Percentiles rank a stretch among this genome's conserved stretches.
Conservation (phyloP, 2,888 invertebrate genomes). For the Acrocera orbiculus region DNA sequence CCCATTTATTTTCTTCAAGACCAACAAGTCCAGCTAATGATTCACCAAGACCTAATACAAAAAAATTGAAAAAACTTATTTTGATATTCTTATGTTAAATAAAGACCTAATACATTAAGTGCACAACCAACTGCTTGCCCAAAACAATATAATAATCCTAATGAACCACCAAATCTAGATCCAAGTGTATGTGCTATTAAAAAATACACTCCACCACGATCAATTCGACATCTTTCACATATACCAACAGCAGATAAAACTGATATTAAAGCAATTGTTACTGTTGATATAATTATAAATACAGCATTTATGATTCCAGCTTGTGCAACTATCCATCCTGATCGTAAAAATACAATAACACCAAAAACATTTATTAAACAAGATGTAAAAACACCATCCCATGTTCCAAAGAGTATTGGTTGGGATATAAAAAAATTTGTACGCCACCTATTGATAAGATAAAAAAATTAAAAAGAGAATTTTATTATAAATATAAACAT, state of each 20-base stretch:
- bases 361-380: slow-evolving; percentile 96
- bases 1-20: slow-evolving; percentile 53
- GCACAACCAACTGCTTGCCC: slow-evolving; percentile 95
- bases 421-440: slow-evolving; percentile 92
- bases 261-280: slow-evolving; percentile 76
- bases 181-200: slow-evolving; percentile 86
- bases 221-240: slow-evolving; percentile 84
- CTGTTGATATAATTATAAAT: slow-evolving; percentile 66
- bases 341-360: slow-evolving; percentile 91
- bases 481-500: not conserved
- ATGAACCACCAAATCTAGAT: slow-evolving; percentile 78
- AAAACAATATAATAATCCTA: slow-evolving; percentile 89
- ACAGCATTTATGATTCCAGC: slow-evolving; percentile 68
- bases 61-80: no score
- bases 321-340: slow-evolving; percentile 94
- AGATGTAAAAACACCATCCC: slow-evolving; percentile 92
- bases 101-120: slow-evolving; percentile 85
- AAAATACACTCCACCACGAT: slow-evolving; percentile 96
- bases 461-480: not conserved
- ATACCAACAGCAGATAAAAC: slow-evolving; percentile 92
- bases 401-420: slow-evolving; percentile 89
- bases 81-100: slow-evolving; percentile 93
- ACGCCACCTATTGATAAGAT: slow-evolving; percentile 63
- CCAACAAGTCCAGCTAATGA: slow-evolving; percentile 77
- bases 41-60: slow-evolving; percentile 93